phyloP scores from a whole-genome alignment of 64 coral and sea anemone species.

The Astreopora myriophthalma region DNA sequence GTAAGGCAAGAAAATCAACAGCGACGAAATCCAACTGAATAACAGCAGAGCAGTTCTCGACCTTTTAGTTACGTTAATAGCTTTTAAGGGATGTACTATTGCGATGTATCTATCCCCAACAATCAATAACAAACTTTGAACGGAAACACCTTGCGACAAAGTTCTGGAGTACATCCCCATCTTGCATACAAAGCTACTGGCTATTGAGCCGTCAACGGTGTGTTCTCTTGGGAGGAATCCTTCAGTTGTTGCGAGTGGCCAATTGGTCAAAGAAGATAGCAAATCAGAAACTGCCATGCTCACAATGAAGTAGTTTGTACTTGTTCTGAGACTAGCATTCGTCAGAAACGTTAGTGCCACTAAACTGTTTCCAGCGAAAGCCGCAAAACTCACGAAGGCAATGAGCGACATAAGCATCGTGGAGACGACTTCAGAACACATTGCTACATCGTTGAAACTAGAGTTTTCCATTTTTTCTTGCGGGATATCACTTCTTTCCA shows the following conservation, averaged over 20 bases:
- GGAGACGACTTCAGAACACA: background rate
- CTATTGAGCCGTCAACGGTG: background rate
- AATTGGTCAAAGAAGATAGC: background rate
- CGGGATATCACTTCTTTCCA: too few species aligned
- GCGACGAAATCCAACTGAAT: background rate
- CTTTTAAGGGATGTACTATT: background rate
- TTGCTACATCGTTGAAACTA: too few species aligned
- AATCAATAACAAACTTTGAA: background rate
- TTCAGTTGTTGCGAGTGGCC: too few species aligned
- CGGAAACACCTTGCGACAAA: background rate
- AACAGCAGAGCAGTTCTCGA: too few species aligned
- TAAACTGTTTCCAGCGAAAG: background rate
- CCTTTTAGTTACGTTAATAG: too few species aligned
- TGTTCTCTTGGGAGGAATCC: background rate
- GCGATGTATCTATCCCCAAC: background rate
- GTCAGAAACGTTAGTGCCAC: background rate
- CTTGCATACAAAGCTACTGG: background rate
- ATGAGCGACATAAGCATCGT: background rate
- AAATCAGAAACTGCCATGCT: slow-evolving; percentile 15
- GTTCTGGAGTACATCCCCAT: background rate
- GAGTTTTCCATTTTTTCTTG: too few species aligned
- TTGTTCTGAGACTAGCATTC: background rate
- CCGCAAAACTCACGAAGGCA: background rate
- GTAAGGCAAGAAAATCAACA: background rate
- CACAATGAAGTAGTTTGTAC: background rate